phyloP scores from a whole-genome alignment of 2,888 invertebrate species.

The Caenorhabditis panamensis region DNA sequence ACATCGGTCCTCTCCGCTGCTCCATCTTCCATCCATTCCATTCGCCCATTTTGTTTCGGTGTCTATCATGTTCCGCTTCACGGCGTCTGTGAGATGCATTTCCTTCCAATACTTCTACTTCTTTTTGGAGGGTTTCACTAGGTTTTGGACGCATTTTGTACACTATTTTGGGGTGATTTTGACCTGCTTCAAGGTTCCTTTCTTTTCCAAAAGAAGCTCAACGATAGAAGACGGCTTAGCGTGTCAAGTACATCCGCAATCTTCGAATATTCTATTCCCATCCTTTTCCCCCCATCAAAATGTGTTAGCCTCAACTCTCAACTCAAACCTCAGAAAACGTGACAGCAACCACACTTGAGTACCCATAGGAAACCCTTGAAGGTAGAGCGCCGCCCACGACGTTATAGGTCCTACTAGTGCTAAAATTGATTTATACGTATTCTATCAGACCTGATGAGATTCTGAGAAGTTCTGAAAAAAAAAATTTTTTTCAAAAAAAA shows the following conservation, averaged over 20 bases:
- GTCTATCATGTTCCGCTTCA: constrained; percentile 57
- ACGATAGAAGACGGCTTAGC: constrained; percentile 10
- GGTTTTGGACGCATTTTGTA: not conserved
- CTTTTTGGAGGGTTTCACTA: not conserved
- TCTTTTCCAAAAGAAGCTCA: not conserved
- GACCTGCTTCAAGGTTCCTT: constrained; percentile 18
- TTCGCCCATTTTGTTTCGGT: not conserved
- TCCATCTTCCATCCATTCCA: not conserved
- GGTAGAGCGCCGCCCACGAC: not conserved
- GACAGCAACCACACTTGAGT: no score
- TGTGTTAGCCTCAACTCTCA: constrained; percentile 19
- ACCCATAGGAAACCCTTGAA: not conserved
- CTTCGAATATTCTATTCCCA: constrained; percentile 8
- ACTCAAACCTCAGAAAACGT: no score
- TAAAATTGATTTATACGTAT: no score
- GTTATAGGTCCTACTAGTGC: not conserved
- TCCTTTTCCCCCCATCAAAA: not conserved
- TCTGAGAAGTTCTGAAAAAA: not conserved
- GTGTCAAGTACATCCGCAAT: constrained; percentile 37
- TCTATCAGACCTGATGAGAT: no score
- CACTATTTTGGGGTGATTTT: not conserved
- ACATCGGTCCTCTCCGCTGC: no score
- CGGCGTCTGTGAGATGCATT: constrained; percentile 46
- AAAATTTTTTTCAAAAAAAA: no score
- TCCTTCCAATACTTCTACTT: constrained; percentile 20